Evolutionary conservation across 2,797 vertebrate species (phyloP).

Genomic region (Anguilla anguilla): DNA sequence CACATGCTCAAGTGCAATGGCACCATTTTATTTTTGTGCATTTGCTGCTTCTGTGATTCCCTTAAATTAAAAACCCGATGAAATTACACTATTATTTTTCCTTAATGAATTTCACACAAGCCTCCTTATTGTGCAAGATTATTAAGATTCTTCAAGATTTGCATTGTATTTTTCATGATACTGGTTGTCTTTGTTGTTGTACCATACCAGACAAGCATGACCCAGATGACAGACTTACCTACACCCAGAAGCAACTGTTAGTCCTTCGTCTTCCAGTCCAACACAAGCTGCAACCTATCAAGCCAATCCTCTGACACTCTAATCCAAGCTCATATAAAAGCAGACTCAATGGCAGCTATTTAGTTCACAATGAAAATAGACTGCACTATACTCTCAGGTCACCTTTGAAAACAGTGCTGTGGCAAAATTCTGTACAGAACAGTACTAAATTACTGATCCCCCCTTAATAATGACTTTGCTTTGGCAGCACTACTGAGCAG

Average conservation of each 20-base stretch:
- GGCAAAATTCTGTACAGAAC: conserved; percentile 8
- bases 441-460: conserved; percentile 19
- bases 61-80: too few relatives aligned
- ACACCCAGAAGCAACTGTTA: background rate
- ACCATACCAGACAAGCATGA: background rate
- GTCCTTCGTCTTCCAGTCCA: background rate
- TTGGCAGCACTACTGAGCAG: conserved; percentile 49
- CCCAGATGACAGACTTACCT: background rate
- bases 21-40: too few relatives aligned
- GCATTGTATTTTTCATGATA: background rate
- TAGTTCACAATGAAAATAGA: background rate
- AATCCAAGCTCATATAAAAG: conserved; percentile 5
- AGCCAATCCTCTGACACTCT: background rate
- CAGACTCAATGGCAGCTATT: conserved; percentile 12
- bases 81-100: too few relatives aligned
- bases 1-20: too few relatives aligned
- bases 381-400: background rate
- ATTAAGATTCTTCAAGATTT: background rate
- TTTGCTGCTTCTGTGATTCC: too few relatives aligned
- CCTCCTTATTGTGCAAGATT: too few relatives aligned
- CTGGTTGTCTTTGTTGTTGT: background rate
- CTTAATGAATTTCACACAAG: too few relatives aligned
- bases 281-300: background rate
- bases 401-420: conserved; percentile 16
- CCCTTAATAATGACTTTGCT: conserved; percentile 48